phyloP scores from a whole-genome alignment of 2,797 vertebrate species.

The Toxotes lorentzi region DNA sequence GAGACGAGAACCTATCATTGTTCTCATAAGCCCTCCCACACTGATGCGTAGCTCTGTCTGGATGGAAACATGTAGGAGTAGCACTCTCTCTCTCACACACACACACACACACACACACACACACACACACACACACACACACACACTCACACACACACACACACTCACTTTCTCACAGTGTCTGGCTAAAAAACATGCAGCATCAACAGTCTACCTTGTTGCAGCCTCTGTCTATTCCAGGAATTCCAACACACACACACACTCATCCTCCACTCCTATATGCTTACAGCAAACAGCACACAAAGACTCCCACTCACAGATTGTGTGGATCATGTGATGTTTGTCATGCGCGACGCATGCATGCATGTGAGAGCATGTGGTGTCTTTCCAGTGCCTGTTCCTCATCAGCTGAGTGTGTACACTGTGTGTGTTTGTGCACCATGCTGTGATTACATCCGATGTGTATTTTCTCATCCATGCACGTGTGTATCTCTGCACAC shows the following conservation, averaged over 20 bases:
- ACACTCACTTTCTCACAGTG: constrained; percentile 32
- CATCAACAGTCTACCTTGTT: constrained; percentile 69
- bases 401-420: constrained; percentile 29
- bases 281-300: constrained; percentile 68
- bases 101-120: constrained; percentile 19
- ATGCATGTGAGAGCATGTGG: constrained; percentile 69
- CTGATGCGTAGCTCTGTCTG: constrained; percentile 70
- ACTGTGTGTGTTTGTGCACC: not conserved
- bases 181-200: constrained; percentile 58
- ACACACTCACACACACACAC: constrained; percentile 16
- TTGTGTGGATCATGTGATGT: constrained; percentile 78
- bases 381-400: constrained; percentile 45
- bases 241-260: constrained; percentile 57
- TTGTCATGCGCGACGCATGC: constrained; percentile 56
- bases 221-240: constrained; percentile 48
- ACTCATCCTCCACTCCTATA: constrained; percentile 60
- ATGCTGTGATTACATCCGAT: not conserved
- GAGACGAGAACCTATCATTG: constrained; percentile 83
- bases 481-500: not conserved
- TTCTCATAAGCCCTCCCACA: constrained; percentile 85
- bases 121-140: constrained; percentile 4
- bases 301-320: constrained; percentile 80
- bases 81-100: constrained; percentile 26
- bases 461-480: not conserved
- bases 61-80: constrained; percentile 71